Evolutionary conservation across 2,888 invertebrate species (phyloP), one percentile per base, ranked within the genome.

Genomic region (Tetragnatha montana): DNA sequence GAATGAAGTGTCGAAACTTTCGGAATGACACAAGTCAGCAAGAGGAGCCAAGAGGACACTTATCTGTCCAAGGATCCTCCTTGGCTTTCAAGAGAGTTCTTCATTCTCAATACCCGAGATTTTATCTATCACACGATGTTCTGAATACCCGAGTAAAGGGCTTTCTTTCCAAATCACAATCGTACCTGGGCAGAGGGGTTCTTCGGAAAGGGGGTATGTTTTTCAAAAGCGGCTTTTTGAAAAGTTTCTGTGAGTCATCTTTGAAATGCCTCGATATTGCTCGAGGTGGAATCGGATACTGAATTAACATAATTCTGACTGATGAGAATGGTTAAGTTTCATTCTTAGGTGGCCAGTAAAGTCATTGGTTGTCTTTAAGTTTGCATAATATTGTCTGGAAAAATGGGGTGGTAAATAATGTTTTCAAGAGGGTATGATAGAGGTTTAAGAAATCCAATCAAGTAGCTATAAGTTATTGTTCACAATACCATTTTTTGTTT

Each of bases 21-120:
- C 14, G 60, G 60, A 17, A 17, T 17, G 60, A 8, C 60, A 35
- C 2, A 35, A 35, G 35, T 35, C 35, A 60, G 60, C 12, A 75
- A 75, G 75, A 22, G 35, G 35, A 35, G 49, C 47, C 60, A 47
- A 76, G 76, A 49, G 76, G 60, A 84, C 76, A 84, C 84, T 84
- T 84, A 84, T 84, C 35, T 19, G 17, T 14, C 47, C 47, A 76
- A 76, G 84, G 68, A 68, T 69, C 47, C 76, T 76, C 49, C 49
- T 81, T 35, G 74, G 35, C 7, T 21, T 69, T 76, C 49, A 84
- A 84, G 76, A 35, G 70, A 21, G 21, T 84, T 84, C 84, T 84
- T 76, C 60, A 84, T 21, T 69, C 69, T 69, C 47, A 76, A 84
- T 84, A 21, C 69, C 49, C 14, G 68, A 76, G 84, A 84, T 84